Percentiles rank a stretch among this genome's conserved stretches.
phyloP scores from a whole-genome alignment of 2,797 vertebrate species.

The Prunella strophiata region DNA sequence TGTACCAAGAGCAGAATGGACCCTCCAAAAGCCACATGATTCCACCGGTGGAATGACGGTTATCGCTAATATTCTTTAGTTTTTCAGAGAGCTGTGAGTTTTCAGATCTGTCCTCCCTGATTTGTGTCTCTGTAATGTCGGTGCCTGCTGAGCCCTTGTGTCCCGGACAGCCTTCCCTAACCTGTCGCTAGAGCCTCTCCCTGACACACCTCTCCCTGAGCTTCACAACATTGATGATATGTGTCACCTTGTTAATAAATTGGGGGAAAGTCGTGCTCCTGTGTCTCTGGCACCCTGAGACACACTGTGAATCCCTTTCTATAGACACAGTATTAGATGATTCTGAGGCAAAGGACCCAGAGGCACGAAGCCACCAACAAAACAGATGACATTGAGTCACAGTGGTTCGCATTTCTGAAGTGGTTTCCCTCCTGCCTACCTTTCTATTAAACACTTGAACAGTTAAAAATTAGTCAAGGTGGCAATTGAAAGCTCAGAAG shows the following conservation, averaged over 20 bases:
- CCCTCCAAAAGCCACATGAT: background rate
- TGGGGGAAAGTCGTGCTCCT: background rate
- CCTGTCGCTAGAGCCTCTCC: background rate
- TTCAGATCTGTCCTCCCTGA: background rate
- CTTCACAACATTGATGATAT: background rate
- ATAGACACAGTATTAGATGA: background rate
- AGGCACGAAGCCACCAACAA: background rate
- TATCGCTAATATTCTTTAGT: background rate
- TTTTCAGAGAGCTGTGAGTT: background rate
- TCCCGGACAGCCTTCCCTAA: background rate
- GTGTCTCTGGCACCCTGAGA: background rate
- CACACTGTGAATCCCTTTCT: background rate
- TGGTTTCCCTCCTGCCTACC: background rate
- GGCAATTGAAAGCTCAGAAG: slow-evolving; percentile 50
- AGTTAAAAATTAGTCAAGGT: slow-evolving; percentile 62
- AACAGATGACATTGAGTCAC: accelerated
- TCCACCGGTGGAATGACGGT: background rate
- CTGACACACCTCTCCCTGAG: background rate
- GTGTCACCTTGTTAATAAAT: background rate
- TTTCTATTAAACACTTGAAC: background rate
- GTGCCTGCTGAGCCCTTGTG: background rate
- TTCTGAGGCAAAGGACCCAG: background rate
- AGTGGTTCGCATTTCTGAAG: background rate
- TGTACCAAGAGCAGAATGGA: background rate
- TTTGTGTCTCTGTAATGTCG: background rate